Evolutionary conservation across 2,888 invertebrate genomes (phyloP), one percentile per base, ranked within the genome.

Genomic region (Drosophila stalkeri): DNA sequence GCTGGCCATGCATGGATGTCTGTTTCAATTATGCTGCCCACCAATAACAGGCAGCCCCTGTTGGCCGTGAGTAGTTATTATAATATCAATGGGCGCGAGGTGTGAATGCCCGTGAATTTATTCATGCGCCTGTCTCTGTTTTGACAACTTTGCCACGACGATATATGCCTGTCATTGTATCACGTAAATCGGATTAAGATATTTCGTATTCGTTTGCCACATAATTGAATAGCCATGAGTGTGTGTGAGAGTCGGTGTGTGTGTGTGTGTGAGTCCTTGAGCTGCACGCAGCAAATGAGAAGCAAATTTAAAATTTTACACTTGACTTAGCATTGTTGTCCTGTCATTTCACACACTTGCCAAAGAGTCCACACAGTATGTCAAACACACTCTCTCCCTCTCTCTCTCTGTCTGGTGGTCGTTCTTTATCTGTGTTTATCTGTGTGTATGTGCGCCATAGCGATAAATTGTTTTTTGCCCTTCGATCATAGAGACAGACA

Each of bases 281-380:
- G 83, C 82, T 78, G 77, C 80, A 71, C 67, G 72, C 81, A 82
- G 72, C 81, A 92, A 92, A 91, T 92, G 92, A 91, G 91, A 91
- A 92, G 89, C 91, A 93, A 93, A 92, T 93, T 93, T 93, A 93
- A 93, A 93, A 93, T 93, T 93, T 93, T 90, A 91, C 92, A 92
- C 92, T 93, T 92, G 93, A 93, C 93, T 93, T 93, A 87, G 77
- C 91, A 82, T 82, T 86, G 90, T 91, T 91, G 91, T 91, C 90
- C 87, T 86, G 86, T 87, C 88, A 89, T 90, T 85, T 91, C 91
- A 85, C 89, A 86, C 88, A 88, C 82, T 63, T 80, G 81, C 64
- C 70, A 49, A 12, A 57, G 41, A 57, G 66, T 56, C 77, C 64
- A 57, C 52, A 49, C 65, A 51, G 31, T 61, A 51, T 68, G 62